Conservation (phyloP, 2,113 vertebrate genomes). For the Salvelinus fontinalis region DNA sequence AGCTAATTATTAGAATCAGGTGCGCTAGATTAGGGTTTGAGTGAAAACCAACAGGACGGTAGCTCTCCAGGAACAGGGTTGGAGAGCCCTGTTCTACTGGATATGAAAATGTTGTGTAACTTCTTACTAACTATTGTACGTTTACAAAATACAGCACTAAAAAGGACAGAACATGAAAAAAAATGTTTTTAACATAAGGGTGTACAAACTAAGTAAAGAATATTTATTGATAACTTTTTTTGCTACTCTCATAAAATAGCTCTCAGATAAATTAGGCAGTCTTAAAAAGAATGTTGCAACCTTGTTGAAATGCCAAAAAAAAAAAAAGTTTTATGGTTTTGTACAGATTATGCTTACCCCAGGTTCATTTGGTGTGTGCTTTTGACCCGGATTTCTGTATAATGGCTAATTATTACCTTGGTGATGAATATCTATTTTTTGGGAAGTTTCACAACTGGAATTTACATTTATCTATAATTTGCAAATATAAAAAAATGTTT, state of each 20-base stretch:
- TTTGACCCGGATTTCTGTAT: conserved; percentile 90
- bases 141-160: conserved; percentile 99
- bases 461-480: conserved; percentile 83
- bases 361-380: conserved; percentile 99
- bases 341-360: conserved; percentile 99
- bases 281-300: conserved; percentile 96
- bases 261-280: conserved; percentile 96
- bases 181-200: conserved; percentile 97
- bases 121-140: conserved; percentile 99
- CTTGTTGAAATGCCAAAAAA: conserved; percentile 97
- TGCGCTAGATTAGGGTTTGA: too few relatives aligned
- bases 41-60: too few relatives aligned
- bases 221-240: conserved; percentile 99
- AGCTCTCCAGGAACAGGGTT: too few relatives aligned
- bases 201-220: conserved; percentile 99
- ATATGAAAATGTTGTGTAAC: conserved; percentile 90
- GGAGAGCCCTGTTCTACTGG: conserved; percentile 57
- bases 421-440: conserved; percentile 87
- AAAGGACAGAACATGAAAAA: conserved; percentile 47
- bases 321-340: conserved; percentile 86
- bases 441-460: conserved; percentile 95
- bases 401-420: conserved; percentile 90
- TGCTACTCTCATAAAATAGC: conserved; percentile 96
- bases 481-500: conserved; percentile 67
- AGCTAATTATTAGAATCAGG: too few relatives aligned